Conservation (phyloP, 2,888 invertebrate genomes). For the Lucinisca nassula region DNA sequence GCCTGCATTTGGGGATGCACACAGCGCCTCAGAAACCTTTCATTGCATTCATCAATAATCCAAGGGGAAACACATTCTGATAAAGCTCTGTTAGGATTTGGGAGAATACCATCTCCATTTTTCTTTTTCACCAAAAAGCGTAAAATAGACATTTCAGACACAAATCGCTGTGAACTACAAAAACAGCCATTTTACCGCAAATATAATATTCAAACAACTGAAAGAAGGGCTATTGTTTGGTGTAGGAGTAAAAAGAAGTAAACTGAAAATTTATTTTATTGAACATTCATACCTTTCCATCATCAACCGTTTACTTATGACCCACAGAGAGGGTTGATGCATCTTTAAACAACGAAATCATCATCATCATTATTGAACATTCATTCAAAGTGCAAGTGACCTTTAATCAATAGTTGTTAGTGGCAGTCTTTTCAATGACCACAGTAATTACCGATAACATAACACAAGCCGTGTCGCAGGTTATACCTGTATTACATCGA, state of each 20-base stretch:
- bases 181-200: not conserved
- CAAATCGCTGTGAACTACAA: not conserved
- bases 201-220: not conserved
- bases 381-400: too few relatives aligned
- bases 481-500: too few relatives aligned
- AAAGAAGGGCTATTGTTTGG: not conserved
- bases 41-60: not conserved
- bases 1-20: not conserved
- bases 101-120: not conserved
- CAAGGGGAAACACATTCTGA: not conserved
- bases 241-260: not conserved
- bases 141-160: not conserved
- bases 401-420: too few relatives aligned
- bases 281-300: too few relatives aligned
- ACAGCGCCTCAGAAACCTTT: not conserved
- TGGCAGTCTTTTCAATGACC: too few relatives aligned
- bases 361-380: too few relatives aligned
- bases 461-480: too few relatives aligned
- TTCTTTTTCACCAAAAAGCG: not conserved
- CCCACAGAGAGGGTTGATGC: too few relatives aligned
- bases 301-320: too few relatives aligned
- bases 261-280: too few relatives aligned
- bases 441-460: too few relatives aligned
- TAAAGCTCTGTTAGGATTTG: not conserved
- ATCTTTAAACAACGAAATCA: too few relatives aligned